Evolutionary conservation across 2,797 vertebrate species (phyloP).

Genomic region (Lerista edwardsae): DNA sequence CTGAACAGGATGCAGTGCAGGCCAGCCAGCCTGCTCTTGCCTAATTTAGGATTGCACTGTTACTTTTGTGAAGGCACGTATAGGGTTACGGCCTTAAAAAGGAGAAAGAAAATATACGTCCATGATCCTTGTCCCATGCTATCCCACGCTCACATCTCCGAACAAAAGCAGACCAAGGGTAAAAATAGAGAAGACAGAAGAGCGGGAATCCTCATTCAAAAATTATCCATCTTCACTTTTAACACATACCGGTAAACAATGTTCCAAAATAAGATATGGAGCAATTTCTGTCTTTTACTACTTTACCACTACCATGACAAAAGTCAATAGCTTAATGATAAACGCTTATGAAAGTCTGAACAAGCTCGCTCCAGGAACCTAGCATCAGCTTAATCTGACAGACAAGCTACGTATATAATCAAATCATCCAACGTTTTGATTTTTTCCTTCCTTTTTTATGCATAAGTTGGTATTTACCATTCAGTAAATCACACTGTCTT

Average conservation of each 20-base stretch:
- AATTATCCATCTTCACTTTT: too few relatives aligned
- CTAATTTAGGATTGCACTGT: too few relatives aligned
- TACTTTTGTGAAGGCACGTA: background rate
- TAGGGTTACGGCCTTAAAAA: constrained; percentile 13
- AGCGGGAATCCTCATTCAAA: too few relatives aligned
- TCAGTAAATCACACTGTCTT: constrained; percentile 68
- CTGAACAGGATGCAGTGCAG: too few relatives aligned
- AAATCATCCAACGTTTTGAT: constrained; percentile 37
- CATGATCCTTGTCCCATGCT: too few relatives aligned
- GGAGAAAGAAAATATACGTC: background rate
- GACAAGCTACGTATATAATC: constrained; percentile 59
- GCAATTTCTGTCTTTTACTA: too few relatives aligned
- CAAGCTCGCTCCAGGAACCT: constrained; percentile 39
- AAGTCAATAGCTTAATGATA: constrained; percentile 37
- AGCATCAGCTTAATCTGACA: constrained; percentile 22
- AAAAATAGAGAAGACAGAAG: background rate
- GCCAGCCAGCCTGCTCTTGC: too few relatives aligned
- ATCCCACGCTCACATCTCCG: too few relatives aligned
- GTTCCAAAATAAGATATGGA: too few relatives aligned
- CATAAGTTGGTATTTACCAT: constrained; percentile 69
- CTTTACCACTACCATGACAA: background rate
- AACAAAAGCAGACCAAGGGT: background rate
- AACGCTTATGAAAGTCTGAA: constrained; percentile 61
- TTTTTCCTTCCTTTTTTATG: constrained; percentile 58
- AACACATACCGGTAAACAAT: too few relatives aligned